Percentiles rank a stretch among this genome's conserved stretches.
Evolutionary conservation across 2,113 vertebrate species (phyloP).

Genomic region (Taurulus bubalis): DNA sequence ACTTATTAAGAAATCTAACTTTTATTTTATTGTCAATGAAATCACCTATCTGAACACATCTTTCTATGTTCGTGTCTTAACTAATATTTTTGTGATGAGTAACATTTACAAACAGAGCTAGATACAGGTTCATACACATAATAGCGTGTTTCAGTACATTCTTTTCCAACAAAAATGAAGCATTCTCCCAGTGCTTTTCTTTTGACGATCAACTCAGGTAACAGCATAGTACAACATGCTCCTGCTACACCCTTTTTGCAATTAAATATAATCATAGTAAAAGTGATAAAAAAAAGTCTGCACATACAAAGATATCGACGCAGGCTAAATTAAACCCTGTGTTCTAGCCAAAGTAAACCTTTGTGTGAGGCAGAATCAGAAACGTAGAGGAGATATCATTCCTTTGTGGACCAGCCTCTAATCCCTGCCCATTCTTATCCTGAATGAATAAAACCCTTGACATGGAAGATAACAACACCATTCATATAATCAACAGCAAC

Average conservation of each 20-base stretch:
- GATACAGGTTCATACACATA: neutral
- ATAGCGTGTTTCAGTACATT: neutral
- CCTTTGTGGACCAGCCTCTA: conserved; percentile 24
- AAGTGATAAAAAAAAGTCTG: neutral
- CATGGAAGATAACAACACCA: conserved; percentile 1
- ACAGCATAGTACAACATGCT: neutral
- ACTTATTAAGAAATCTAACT: no score
- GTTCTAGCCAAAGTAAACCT: conserved; percentile 35
- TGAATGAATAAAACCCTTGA: conserved; percentile 38
- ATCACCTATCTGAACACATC: neutral
- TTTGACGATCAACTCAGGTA: neutral
- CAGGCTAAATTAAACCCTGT: neutral
- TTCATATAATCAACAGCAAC: neutral
- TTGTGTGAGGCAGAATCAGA: conserved; percentile 1
- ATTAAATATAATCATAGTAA: conserved; percentile 18
- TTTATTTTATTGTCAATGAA: neutral
- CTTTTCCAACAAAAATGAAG: neutral
- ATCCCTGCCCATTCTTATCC: conserved; percentile 44
- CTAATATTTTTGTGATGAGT: neutral
- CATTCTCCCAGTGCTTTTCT: conserved; percentile 6
- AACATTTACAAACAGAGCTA: neutral
- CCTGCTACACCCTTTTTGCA: neutral
- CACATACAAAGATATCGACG: neutral
- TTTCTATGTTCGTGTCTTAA: neutral
- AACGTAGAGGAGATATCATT: conserved; percentile 38